A percentile compares a stretch with the other conserved stretches of the same genome.
phyloP scores from a whole-genome alignment of 2,888 invertebrate species.

The Phyllotreta striolata region DNA sequence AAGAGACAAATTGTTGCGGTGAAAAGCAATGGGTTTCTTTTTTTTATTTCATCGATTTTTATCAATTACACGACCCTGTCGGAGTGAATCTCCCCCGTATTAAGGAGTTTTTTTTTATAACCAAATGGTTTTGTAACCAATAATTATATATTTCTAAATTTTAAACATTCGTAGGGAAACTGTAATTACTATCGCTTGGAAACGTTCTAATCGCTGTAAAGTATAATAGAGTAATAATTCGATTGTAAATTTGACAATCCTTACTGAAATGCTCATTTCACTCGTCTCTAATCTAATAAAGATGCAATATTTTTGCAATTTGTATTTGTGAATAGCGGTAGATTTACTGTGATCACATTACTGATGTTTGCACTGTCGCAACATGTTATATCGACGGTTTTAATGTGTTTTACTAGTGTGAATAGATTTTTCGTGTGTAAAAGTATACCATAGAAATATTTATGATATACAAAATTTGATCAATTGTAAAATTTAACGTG shows the following conservation, averaged over 20 bases:
- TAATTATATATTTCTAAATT: no score
- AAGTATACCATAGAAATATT: slow-evolving; percentile 18
- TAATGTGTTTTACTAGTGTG: slow-evolving; percentile 39
- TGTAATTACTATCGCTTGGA: not conserved
- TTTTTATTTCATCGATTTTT: no score
- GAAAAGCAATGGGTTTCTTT: no score
- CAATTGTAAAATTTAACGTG: slow-evolving; percentile 16
- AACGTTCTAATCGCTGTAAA: not conserved
- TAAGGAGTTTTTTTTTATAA: no score
- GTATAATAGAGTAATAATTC: slow-evolving; percentile 10
- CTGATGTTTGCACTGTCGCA: slow-evolving; percentile 53
- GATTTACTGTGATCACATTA: slow-evolving; percentile 58
- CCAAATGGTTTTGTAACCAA: no score
- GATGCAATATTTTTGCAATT: slow-evolving; percentile 47
- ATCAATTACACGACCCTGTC: no score
- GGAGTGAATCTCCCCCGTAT: no score
- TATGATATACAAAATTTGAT: slow-evolving; percentile 22
- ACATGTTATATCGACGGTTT: slow-evolving; percentile 47
- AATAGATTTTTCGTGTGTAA: slow-evolving; percentile 37
- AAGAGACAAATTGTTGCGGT: no score
- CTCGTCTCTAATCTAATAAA: slow-evolving; percentile 45
- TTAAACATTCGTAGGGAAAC: no score
- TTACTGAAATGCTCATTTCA: slow-evolving; percentile 54
- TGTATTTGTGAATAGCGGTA: slow-evolving; percentile 49
- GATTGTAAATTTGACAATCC: slow-evolving; percentile 34